A percentile compares a stretch with the other conserved stretches of the same genome.
Evolutionary conservation across 2,888 invertebrate genomes (phyloP).

Genomic region (Athalia rosae): DNA sequence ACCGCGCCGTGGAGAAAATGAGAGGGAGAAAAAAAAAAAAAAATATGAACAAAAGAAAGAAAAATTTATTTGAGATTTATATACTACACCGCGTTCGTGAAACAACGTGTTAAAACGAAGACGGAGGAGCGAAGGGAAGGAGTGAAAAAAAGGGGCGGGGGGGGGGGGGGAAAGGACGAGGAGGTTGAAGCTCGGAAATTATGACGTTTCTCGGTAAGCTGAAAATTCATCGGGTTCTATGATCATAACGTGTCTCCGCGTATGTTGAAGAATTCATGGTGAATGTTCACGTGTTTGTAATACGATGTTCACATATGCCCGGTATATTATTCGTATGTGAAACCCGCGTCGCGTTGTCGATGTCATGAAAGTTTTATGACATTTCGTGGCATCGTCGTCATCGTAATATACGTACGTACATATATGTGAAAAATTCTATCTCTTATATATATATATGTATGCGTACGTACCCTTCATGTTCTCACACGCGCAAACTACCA

Average conservation of each 20-base stretch:
- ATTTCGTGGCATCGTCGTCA: constrained; percentile 1
- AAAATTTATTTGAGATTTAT: too few species aligned
- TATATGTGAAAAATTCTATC: constrained; percentile 12
- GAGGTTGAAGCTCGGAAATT: neutral
- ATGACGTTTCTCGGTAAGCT: constrained; percentile 38
- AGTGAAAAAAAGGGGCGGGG: neutral
- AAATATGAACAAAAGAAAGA: too few species aligned
- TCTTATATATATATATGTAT: neutral
- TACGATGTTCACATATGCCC: too few species aligned
- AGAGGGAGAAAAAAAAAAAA: too few species aligned
- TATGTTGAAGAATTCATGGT: neutral
- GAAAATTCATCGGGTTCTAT: neutral
- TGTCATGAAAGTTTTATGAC: neutral
- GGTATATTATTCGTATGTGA: too few species aligned
- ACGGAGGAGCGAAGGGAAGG: neutral
- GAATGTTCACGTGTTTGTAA: neutral
- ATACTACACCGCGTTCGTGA: too few species aligned
- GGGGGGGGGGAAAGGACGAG: constrained; percentile 1
- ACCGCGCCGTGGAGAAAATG: too few species aligned
- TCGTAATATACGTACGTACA: neutral
- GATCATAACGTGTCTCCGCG: neutral
- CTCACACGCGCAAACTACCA: neutral
- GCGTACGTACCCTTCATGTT: neutral
- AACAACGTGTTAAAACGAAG: too few species aligned
- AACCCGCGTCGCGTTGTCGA: too few species aligned